phyloP scores from a whole-genome alignment of 1,140 invertebrate genomes.

The Maniola jurtina region DNA sequence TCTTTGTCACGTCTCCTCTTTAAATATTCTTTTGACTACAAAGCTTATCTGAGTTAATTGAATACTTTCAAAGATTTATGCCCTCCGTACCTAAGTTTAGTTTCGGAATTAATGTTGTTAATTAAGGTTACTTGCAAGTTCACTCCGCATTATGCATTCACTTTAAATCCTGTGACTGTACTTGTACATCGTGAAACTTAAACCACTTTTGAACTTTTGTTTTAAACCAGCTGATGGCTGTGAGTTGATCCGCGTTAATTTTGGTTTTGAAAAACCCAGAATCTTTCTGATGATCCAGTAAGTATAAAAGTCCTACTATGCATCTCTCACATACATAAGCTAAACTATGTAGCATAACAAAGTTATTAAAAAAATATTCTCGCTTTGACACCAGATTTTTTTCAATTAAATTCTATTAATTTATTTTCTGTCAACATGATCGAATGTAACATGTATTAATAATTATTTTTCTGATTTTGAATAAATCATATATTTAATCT shows the following conservation, averaged over 20 bases:
- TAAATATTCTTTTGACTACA: constrained; percentile 59
- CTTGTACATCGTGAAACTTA: background rate
- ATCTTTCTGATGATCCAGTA: too few relatives aligned
- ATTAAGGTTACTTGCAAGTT: constrained; percentile 11
- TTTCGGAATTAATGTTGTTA: constrained; percentile 30
- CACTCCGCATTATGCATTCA: background rate
- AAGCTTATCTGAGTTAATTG: constrained; percentile 41
- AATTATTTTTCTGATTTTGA: too few relatives aligned
- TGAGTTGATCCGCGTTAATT: background rate
- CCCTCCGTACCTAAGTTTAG: constrained; percentile 23
- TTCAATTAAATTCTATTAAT: too few relatives aligned
- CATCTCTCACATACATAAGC: too few relatives aligned
- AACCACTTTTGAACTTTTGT: background rate
- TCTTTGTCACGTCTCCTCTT: constrained; percentile 38
- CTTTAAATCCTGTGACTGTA: background rate
- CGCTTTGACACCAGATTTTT: too few relatives aligned
- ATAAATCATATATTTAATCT: too few relatives aligned
- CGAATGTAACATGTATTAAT: too few relatives aligned
- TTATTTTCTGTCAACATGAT: too few relatives aligned
- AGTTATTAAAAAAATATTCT: too few relatives aligned
- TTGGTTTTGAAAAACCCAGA: background rate
- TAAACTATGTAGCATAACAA: too few relatives aligned
- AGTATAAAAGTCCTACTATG: too few relatives aligned
- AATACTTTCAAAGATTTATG: constrained; percentile 40
- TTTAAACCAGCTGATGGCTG: background rate